These are phyloP conservation scores for Engraulis encrasicolus DNA, from an alignment of 2,113 vertebrate genomes.

Conservation along the genomic window DNA sequence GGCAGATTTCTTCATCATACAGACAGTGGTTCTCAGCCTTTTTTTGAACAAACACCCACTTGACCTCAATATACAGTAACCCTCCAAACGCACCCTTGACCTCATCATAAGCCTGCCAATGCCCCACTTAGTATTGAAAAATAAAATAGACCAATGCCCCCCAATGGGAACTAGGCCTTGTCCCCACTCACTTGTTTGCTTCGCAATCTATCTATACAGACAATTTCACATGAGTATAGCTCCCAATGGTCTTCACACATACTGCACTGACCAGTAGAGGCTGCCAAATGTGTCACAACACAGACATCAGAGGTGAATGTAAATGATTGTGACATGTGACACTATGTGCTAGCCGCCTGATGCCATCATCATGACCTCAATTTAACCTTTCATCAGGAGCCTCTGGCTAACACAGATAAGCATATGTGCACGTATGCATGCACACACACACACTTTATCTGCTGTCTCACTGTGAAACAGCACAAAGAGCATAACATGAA, in stretches of 20 bases:
- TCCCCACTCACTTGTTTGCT: too few species aligned
- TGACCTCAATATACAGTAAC: too few species aligned
- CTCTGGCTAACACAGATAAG: not conserved
- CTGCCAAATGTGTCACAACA: not conserved
- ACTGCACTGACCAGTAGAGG: slow-evolving; percentile 6
- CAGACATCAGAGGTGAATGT: not conserved
- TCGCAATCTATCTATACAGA: not conserved
- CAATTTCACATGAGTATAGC: not conserved
- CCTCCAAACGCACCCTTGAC: too few species aligned
- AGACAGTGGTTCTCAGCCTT: too few species aligned
- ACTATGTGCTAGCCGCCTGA: not conserved
- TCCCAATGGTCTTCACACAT: not conserved
- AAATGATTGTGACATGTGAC: not conserved
- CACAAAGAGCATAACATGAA: too few species aligned
- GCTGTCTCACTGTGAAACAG: too few species aligned
- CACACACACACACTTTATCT: not conserved
- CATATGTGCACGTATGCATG: not conserved
- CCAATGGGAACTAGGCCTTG: too few species aligned
- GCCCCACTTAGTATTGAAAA: too few species aligned
- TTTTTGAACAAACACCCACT: too few species aligned
- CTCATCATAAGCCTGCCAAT: too few species aligned
- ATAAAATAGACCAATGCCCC: too few species aligned
- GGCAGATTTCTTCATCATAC: too few species aligned
- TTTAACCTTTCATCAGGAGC: not conserved
- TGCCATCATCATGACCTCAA: not conserved